These are phyloP conservation scores for Darevskia nairensis DNA, from an alignment of 2,797 vertebrate species.

Conservation along the genomic window DNA sequence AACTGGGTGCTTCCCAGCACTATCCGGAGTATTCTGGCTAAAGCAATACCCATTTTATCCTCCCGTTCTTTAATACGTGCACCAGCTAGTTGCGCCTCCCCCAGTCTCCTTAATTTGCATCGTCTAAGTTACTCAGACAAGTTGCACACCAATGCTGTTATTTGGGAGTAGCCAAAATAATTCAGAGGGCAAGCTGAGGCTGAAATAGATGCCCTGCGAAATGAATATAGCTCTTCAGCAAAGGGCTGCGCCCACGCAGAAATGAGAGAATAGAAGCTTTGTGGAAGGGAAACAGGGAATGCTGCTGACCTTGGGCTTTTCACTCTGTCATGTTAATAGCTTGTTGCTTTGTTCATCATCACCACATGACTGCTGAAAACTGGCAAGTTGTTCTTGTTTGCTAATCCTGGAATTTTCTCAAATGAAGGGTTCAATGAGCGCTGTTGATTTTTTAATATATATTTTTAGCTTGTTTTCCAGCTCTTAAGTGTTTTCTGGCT, in stretches of 20 bases:
- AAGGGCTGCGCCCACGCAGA: constrained; percentile 53
- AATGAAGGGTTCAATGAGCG: constrained; percentile 26
- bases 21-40: constrained; percentile 32
- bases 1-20: constrained; percentile 28
- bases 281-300: constrained; percentile 65
- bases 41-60: constrained; percentile 43
- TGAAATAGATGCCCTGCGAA: constrained; percentile 41
- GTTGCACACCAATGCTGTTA: constrained; percentile 56
- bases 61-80: background rate
- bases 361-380: constrained; percentile 61
- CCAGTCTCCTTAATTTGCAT: too few relatives aligned
- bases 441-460: background rate
- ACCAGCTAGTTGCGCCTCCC: background rate
- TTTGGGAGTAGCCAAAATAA: constrained; percentile 66
- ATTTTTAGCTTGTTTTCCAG: too few relatives aligned
- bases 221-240: constrained; percentile 76
- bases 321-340: constrained; percentile 67
- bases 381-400: constrained; percentile 55
- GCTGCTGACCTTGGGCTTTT: constrained; percentile 72
- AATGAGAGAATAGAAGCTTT: constrained; percentile 71
- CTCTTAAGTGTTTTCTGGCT: background rate
- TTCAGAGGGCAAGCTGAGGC: constrained; percentile 53
- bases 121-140: constrained; percentile 36
- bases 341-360: constrained; percentile 57
- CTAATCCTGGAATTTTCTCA: constrained; percentile 41